A percentile compares a stretch with the other conserved stretches of the same genome.
Evolutionary conservation across 2,888 invertebrate species (phyloP).

Genomic region (Lochmaea capreae): DNA sequence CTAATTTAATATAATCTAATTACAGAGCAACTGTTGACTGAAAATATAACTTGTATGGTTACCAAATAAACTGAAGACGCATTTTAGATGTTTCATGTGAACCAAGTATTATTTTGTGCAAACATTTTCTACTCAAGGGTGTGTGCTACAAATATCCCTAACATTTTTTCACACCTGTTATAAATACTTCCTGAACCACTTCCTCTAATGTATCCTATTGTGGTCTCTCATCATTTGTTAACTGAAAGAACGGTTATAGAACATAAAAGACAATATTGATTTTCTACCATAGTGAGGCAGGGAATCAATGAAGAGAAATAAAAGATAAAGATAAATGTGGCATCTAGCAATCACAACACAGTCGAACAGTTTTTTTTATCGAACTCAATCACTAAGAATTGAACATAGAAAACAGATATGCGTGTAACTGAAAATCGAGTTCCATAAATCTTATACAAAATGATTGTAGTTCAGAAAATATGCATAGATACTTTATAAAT

Average conservation of each 20-base stretch:
- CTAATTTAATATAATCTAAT: too few relatives aligned
- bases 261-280: slow-evolving; percentile 28
- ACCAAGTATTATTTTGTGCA: too few relatives aligned
- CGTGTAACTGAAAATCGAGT: not conserved
- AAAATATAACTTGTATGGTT: too few relatives aligned
- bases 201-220: not conserved
- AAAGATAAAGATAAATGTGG: slow-evolving; percentile 29
- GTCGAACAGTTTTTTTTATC: slow-evolving; percentile 14
- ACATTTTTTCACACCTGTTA: not conserved
- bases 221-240: slow-evolving; percentile 10
- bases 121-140: too few relatives aligned
- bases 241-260: slow-evolving; percentile 20
- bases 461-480: too few relatives aligned
- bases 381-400: slow-evolving; percentile 9
- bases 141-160: not conserved
- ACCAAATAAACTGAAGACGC: too few relatives aligned
- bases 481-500: too few relatives aligned
- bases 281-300: slow-evolving; percentile 23
- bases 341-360: slow-evolving; percentile 19
- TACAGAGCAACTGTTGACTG: too few relatives aligned
- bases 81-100: too few relatives aligned
- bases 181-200: not conserved
- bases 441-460: not conserved
- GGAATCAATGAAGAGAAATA: slow-evolving; percentile 26
- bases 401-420: not conserved